Conservation (phyloP, 2,888 invertebrate genomes). For the Tenthredo distinguenda region DNA sequence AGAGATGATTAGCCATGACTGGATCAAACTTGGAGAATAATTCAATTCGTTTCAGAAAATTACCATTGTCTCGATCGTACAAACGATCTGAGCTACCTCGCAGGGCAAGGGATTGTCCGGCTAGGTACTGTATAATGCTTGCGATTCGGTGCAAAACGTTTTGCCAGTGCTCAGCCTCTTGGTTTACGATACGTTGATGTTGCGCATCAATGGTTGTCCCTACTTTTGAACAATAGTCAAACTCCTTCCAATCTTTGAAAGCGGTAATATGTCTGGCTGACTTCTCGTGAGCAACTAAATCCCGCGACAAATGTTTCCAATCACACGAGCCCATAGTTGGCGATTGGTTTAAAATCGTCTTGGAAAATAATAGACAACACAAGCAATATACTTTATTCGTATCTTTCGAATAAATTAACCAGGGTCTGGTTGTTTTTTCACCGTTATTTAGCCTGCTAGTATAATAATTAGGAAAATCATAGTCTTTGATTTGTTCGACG, state of each 20-base stretch:
- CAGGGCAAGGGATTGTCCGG: constrained; percentile 56
- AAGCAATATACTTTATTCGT: constrained; percentile 54
- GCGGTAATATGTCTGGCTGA: constrained; percentile 52
- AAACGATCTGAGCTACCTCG: constrained; percentile 52
- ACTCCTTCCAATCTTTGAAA: constrained; percentile 57
- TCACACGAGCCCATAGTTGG: constrained; percentile 54
- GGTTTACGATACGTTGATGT: constrained; percentile 53
- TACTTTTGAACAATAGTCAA: constrained; percentile 53
- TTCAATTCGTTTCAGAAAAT: constrained; percentile 58
- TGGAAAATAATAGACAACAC: constrained; percentile 59
- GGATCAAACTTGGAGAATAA: constrained; percentile 58
- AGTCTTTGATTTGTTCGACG: constrained; percentile 17
- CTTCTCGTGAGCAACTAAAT: constrained; percentile 56
- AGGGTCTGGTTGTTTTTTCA: constrained; percentile 53
- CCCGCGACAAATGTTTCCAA: constrained; percentile 57
- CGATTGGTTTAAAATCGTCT: constrained; percentile 33
- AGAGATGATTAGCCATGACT: constrained; percentile 57
- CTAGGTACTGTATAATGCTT: constrained; percentile 57
- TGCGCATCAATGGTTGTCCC: constrained; percentile 55
- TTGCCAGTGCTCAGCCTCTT: constrained; percentile 56
- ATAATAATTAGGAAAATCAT: constrained; percentile 54
- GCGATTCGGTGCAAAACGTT: constrained; percentile 56
- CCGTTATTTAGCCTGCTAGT: constrained; percentile 56
- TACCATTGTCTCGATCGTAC: constrained; percentile 56
- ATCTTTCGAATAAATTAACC: constrained; percentile 56